Base-by-base conservation (phyloP, 1,140 invertebrate species). In the Bathynomus jamesi region DNA sequence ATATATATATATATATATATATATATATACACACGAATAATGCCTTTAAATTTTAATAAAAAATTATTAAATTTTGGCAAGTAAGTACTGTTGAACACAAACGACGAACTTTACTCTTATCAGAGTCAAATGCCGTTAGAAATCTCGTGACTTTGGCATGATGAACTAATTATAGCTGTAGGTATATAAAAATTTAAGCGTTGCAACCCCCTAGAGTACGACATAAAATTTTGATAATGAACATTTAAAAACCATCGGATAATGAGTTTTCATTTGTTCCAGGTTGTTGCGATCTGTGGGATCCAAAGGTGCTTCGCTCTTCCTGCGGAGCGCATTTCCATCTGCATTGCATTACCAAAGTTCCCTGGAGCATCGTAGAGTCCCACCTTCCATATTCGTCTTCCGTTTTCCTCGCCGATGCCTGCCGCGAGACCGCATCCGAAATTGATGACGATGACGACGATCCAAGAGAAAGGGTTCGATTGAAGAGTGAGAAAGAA, bases 241-340 rank as follows among this genome's bases (percentile, higher is more conserved):
- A n/a, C n/a, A n/a, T n/a, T n/a, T n/a, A n/a, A n/a, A n/a, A n/a
- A n/a, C n/a, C n/a, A n/a, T n/a, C n/a, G n/a, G n/a, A n/a, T n/a
- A n/a, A n/a, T n/a, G n/a, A n/a, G n/a, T n/a, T n/a, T n/a, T n/a
- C n/a, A n/a, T n/a, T 40, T 40, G 7, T 65, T 75, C 3, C 71
- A 93, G 91, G 93, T 61, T 96, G 93, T 83, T 89, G 90, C 25
- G 91, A 96, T 84, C 80, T 91, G 5, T 96, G 93, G 93, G 90
- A 95, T 72, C 81, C 87, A 0, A 96, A 96, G 86, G 93, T 95
- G 3, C 79, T 95, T 13, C 83, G 93, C 80, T 87, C 89, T 78
- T 91, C 87, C 17, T 85, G 87, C 73, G 94, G 94, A 13, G 89
- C 90, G 25, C 93, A 96, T 81, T 96, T 96, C 80, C 86, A 88